A percentile compares a stretch with the other conserved stretches of the same genome.
Evolutionary conservation across 2,113 vertebrate species (phyloP).

Genomic region (Cavia aperea): DNA sequence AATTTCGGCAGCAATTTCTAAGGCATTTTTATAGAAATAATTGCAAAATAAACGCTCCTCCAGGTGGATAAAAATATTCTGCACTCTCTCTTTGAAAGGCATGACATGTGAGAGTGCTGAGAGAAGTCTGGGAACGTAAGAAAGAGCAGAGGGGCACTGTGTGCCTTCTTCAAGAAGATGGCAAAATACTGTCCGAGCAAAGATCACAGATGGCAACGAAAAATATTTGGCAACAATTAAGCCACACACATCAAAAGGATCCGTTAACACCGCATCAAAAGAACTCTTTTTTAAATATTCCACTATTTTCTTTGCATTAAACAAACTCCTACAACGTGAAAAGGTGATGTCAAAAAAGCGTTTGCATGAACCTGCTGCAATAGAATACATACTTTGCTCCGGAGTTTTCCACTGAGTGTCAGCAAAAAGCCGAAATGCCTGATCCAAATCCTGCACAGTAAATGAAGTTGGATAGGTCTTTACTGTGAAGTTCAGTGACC

Average conservation of each 20-base stretch:
- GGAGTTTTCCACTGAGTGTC: neutral
- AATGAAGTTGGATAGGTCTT: conserved; percentile 72
- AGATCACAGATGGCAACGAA: conserved; percentile 57
- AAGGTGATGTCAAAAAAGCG: rapidly evolving
- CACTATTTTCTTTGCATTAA: conserved; percentile 49
- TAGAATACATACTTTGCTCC: rapidly evolving
- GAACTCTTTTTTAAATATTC: conserved; percentile 54
- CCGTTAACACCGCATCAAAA: conserved; percentile 70
- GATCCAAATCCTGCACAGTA: conserved; percentile 67
- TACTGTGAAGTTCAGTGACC: conserved; percentile 55
- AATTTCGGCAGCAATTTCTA: conserved; percentile 56
- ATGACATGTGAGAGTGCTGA: conserved; percentile 41
- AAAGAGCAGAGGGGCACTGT: conserved; percentile 44
- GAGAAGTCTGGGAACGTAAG: conserved; percentile 54
- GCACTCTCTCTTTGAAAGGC: conserved; percentile 58
- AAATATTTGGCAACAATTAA: conserved; percentile 61
- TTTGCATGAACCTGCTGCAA: rapidly evolving
- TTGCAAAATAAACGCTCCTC: conserved; percentile 35
- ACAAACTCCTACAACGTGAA: conserved; percentile 57
- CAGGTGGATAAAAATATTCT: conserved; percentile 12
- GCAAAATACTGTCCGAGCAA: conserved; percentile 58
- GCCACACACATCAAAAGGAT: conserved; percentile 61
- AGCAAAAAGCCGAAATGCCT: rapidly evolving
- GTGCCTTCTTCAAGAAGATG: conserved; percentile 20
- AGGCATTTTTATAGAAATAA: neutral